These are phyloP conservation scores for Onthophagus sagittarius DNA, from an alignment of 2,888 invertebrate genomes.

Conservation along the genomic window DNA sequence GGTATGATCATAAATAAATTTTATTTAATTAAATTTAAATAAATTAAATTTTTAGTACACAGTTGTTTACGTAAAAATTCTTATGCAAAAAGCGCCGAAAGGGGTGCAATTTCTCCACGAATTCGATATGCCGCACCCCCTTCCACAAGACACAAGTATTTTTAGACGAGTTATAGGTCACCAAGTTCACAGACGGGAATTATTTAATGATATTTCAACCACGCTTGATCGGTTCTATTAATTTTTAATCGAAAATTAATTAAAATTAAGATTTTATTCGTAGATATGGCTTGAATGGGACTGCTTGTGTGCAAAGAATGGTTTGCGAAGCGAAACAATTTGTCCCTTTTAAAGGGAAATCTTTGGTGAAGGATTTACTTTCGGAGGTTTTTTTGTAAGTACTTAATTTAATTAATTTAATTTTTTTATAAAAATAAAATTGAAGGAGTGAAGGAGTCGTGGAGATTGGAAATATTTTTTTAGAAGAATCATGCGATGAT, in stretches of 20 bases:
- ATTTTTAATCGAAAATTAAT: background rate
- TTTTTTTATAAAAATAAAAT: background rate
- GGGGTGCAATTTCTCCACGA: constrained; percentile 59
- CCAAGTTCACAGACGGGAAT: constrained; percentile 53
- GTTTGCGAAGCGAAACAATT: constrained; percentile 63
- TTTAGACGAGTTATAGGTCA: constrained; percentile 44
- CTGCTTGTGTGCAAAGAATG: constrained; percentile 60
- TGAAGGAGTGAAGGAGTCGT: background rate
- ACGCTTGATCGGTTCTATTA: constrained; percentile 29
- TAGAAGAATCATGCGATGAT: background rate
- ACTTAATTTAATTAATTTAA: background rate
- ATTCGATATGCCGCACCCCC: constrained; percentile 56
- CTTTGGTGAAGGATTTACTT: constrained; percentile 64
- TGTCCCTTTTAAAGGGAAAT: constrained; percentile 57
- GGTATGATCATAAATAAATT: constrained; percentile 31
- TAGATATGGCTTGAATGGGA: constrained; percentile 62
- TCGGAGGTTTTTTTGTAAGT: constrained; percentile 61
- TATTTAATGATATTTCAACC: constrained; percentile 46
- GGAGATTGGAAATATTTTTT: background rate
- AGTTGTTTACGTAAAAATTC: constrained; percentile 54
- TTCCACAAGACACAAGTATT: constrained; percentile 49
- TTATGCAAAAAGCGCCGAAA: constrained; percentile 55
- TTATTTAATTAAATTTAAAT: background rate
- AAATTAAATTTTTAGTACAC: constrained; percentile 50
- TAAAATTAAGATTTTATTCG: constrained; percentile 34